Percentiles rank a stretch among this genome's conserved stretches.
Conservation (phyloP, 2,113 vertebrate species). For the Pseudorhombus dupliciocellatus region DNA sequence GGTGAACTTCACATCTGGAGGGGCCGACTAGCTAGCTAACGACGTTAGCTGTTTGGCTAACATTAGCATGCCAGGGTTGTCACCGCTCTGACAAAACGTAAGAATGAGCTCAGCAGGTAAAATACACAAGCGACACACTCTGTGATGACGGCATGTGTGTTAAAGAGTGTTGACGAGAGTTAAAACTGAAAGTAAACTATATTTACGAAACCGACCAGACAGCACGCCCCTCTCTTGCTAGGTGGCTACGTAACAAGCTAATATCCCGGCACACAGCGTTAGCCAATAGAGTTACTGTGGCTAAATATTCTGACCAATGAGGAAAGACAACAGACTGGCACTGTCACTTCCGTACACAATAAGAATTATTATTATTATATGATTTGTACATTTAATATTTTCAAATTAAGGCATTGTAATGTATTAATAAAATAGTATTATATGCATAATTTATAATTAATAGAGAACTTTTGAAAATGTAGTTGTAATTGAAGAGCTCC, state of each 20-base stretch:
- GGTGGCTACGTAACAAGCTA: conserved; percentile 43
- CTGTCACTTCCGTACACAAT: not conserved
- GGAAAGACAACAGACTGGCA: not conserved
- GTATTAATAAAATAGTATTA: too few species aligned
- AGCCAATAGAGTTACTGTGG: conserved; percentile 53
- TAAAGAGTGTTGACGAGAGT: not conserved
- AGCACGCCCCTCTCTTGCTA: not conserved
- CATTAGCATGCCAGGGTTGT: conserved; percentile 22
- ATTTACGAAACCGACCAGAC: not conserved
- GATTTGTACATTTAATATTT: not conserved
- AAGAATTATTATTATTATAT: not conserved
- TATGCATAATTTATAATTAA: too few species aligned
- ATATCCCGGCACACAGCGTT: conserved; percentile 20
- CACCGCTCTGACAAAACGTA: not conserved
- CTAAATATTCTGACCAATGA: conserved; percentile 53
- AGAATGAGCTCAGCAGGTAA: not conserved
- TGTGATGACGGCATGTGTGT: not conserved
- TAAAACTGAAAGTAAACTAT: not conserved
- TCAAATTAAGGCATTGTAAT: too few species aligned
- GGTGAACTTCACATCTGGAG: conserved; percentile 20
- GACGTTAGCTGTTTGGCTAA: not conserved
- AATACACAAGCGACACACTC: not conserved
- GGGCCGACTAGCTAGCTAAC: conserved; percentile 5
- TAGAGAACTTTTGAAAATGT: too few species aligned
- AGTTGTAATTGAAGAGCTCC: too few species aligned